Evolutionary conservation across 2,797 vertebrate species (phyloP).

Genomic region (Tamandua tetradactyla): DNA sequence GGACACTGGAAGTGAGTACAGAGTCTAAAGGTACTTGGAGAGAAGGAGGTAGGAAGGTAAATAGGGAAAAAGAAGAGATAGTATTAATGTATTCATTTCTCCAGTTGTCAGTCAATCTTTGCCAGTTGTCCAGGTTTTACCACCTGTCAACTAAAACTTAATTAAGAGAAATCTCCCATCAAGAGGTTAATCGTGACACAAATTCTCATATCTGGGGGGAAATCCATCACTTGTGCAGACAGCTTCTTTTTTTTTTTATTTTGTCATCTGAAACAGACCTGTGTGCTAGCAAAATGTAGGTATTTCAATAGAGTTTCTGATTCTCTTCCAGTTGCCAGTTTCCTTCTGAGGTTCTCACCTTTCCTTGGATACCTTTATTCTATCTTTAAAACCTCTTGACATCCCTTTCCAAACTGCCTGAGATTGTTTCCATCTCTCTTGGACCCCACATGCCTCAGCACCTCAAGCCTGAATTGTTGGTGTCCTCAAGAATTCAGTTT

Average conservation of each 20-base stretch:
- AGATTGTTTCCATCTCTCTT: not conserved
- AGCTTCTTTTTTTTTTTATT: not conserved
- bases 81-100: not conserved
- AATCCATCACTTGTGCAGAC: slow-evolving; percentile 55
- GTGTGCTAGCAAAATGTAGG: slow-evolving; percentile 51
- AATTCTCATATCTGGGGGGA: slow-evolving; percentile 25
- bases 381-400: not conserved
- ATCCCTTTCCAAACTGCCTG: not conserved
- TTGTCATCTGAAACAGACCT: slow-evolving; percentile 40
- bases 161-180: slow-evolving; percentile 72
- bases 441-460: not conserved
- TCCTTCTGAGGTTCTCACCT: not conserved
- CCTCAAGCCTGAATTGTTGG: not conserved
- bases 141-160: slow-evolving; percentile 72
- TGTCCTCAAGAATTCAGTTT: not conserved
- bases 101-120: slow-evolving; percentile 63
- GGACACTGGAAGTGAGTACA: not conserved
- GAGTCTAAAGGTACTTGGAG: not conserved
- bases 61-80: not conserved
- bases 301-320: not conserved
- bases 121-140: slow-evolving; percentile 55
- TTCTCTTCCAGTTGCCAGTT: slow-evolving; percentile 28
- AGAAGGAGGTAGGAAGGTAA: not conserved
- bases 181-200: slow-evolving; percentile 75
- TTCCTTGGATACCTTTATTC: not conserved